Evolutionary conservation across 64 coral and sea anemone species (phyloP), one percentile per base, ranked within the genome.

Genomic region (Montipora efflorescens): DNA sequence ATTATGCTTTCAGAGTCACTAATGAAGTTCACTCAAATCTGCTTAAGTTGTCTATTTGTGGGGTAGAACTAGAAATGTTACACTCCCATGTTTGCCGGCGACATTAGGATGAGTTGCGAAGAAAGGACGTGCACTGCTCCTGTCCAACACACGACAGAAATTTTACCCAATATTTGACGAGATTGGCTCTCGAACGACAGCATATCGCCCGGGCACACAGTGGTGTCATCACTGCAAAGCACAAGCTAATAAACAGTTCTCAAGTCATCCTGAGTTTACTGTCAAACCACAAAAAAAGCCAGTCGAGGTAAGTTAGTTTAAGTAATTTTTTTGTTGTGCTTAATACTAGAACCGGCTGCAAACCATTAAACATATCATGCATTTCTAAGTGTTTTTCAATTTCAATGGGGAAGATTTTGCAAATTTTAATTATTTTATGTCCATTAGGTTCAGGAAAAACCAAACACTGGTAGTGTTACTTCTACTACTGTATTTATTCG

Each of bases 231-330:
- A 64, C 6, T 64, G 61, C 61, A 64, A 16, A 64, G 61, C 61
- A 64, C 61, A 12, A 64, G 61, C 61, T 64, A 64, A 64, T 64
- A 64, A 64, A 64, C 61, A 64, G 61, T 64, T 64, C 61, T 64
- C 61, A 0, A 64, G 61, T 64, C 61, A 64, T 64, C 9, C 61
- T 64, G 61, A 64, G 10, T 64, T 64, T 64, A 64, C 15, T 4
- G 61, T 16, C 61, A 64, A 64, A 64, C 61, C 61, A 64, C 12
- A 7, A 64, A 16, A 64, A 64, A 64, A 16, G 61, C 61, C 61
- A 64, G 61, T 64, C 61, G 61, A 64, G 71, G n/a, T 74, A 74
- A 74, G 71, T 74, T 74, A 74, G 71, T 74, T 74, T 74, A 74
- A 74, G n/a, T 74, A 74, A 74, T 74, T 74, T 74, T 36, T 74